Evolutionary conservation across 1,140 invertebrate genomes (phyloP), one percentile per base, ranked within the genome.

Genomic region (Oedothorax gibbosus): DNA sequence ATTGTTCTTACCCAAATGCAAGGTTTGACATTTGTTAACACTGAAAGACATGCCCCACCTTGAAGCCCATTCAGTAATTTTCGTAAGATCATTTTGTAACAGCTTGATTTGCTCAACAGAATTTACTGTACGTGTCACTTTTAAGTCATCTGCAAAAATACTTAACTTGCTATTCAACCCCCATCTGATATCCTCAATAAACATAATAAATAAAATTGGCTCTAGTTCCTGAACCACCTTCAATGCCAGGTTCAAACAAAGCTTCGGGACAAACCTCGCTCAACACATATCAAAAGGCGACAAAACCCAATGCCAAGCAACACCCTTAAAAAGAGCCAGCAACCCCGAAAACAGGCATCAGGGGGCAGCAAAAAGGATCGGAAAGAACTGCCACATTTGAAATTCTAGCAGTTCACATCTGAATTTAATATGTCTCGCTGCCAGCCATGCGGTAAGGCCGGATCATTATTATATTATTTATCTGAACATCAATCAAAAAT

Each of bases 381-480:
- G 75, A 56, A 84, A 64, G 76, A 84, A 84, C 81, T 76, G 72
- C 81, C 60, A 75, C 81, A 84, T 84, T 84, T 84, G 81, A 84
- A 84, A 84, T 84, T 84, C 81, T 76, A 84, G 72, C 81, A 84
- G 81, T 76, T 84, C 81, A 84, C 81, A 84, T 84, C 81, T 84
- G 72, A 84, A 84, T 84, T 84, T 84, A 84, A 84, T 84, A 84
- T 84, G 81, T 84, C 81, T 76, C 81, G 71, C 72, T 50, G 62
- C 60, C 81, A 84, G 71, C 71, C 62, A 64, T 75, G 81, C 81
- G 71, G 81, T 75, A 83, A 83, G 60, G 50, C 57, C 50, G 81
- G 81, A 84, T 84, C 81, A 84, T 84, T 76, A 84, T 84, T 84
- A 84, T 84, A 84, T 84, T 84, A 84, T 84, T 84, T 84, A 84